Percentiles rank a stretch among this genome's conserved stretches.
Evolutionary conservation across 2,113 vertebrate genomes (phyloP).

Genomic region (mouse (Mus musculus)): DNA sequence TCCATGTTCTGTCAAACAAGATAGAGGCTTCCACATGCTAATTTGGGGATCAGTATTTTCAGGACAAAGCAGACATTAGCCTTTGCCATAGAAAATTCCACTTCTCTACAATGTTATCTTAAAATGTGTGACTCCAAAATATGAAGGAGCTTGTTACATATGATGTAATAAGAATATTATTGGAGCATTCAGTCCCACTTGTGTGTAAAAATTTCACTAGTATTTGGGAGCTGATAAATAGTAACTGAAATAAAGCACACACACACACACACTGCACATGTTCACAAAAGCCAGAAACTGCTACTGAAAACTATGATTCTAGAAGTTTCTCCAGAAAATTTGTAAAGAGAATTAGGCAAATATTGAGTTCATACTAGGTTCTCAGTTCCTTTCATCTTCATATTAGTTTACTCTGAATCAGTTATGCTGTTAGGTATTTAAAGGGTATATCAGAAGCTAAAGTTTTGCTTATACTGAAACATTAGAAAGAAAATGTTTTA

Average conservation of each 20-base stretch:
- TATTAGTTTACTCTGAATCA: background rate
- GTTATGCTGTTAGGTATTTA: background rate
- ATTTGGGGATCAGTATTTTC: background rate
- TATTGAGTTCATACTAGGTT: background rate
- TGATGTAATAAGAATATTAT: background rate
- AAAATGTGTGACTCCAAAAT: background rate
- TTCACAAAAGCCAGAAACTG: background rate
- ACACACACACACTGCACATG: background rate
- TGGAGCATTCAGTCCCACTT: background rate
- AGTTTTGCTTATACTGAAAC: background rate
- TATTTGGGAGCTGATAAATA: background rate
- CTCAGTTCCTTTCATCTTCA: slow-evolving; percentile 42
- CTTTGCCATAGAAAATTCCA: background rate
- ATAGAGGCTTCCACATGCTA: background rate
- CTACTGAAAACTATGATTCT: background rate
- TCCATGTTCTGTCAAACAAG: background rate
- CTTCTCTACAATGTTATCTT: background rate
- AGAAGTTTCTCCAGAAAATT: background rate
- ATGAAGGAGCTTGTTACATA: slow-evolving; percentile 9
- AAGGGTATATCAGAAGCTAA: slow-evolving; percentile 1
- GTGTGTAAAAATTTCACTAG: background rate
- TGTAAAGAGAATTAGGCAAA: background rate
- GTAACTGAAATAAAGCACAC: background rate
- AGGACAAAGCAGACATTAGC: background rate
- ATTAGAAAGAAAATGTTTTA: background rate